These are phyloP conservation scores for Actinemys pallida DNA, from an alignment of 2,113 vertebrate species.

Conservation along the genomic window DNA sequence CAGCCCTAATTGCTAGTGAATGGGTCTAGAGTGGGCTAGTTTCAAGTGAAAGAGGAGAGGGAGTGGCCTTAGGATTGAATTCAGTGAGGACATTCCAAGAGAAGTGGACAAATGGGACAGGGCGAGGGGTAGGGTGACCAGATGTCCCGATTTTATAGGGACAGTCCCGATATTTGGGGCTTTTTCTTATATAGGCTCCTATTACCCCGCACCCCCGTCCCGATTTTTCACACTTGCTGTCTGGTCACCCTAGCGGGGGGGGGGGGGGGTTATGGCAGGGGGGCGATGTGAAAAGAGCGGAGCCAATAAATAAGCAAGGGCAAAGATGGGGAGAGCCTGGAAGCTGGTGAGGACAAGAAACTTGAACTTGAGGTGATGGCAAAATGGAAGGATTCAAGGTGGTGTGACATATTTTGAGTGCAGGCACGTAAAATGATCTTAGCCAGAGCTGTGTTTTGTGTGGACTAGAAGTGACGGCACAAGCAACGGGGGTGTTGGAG, in stretches of 20 bases:
- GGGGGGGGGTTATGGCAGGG: fast-evolving
- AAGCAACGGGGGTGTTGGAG: fast-evolving
- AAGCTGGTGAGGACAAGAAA: not conserved
- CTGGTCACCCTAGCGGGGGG: no score
- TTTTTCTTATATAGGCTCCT: no score
- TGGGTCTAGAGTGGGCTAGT: not conserved
- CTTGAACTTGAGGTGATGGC: not conserved
- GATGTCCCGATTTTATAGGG: no score
- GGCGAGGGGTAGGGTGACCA: no score
- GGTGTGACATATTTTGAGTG: fast-evolving
- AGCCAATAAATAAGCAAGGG: not conserved
- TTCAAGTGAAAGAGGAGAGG: not conserved
- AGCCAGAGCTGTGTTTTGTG: not conserved
- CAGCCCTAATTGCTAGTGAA: not conserved
- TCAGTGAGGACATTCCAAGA: fast-evolving
- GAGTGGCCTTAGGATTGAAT: fast-evolving
- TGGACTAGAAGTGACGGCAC: not conserved
- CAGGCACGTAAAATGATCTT: not conserved
- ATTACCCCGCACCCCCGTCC: no score
- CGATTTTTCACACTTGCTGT: no score
- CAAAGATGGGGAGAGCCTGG: not conserved
- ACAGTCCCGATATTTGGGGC: no score
- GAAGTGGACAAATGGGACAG: not conserved
- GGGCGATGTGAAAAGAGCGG: fast-evolving
- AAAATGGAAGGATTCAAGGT: fast-evolving